A percentile compares a stretch with the other conserved stretches of the same genome.
Evolutionary conservation across 2,113 vertebrate species (phyloP).

Genomic region (Panthera leo): DNA sequence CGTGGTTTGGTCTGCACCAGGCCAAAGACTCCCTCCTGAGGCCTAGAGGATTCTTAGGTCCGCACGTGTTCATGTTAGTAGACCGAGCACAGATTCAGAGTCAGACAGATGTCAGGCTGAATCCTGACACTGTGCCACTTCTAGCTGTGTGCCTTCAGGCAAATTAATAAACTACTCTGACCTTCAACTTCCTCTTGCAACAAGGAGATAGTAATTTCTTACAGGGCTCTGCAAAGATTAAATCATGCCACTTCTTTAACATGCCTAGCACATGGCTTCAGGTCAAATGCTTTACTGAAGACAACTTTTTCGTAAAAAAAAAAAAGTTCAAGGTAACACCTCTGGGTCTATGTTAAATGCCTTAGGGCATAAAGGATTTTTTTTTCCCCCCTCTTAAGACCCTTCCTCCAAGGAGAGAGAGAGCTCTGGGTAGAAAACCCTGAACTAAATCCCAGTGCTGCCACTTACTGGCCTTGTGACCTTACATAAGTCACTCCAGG

Average conservation of each 20-base stretch:
- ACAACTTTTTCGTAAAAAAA: neutral
- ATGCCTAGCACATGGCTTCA: neutral
- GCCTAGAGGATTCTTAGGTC: neutral
- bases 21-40: neutral
- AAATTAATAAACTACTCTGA: slow-evolving; percentile 25
- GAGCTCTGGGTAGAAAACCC: neutral
- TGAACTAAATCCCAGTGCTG: neutral
- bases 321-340: neutral
- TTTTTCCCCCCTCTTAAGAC: neutral
- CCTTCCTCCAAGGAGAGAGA: neutral
- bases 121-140: neutral
- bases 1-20: neutral
- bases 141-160: neutral
- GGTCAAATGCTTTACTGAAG: neutral
- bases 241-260: neutral
- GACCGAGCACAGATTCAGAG: neutral
- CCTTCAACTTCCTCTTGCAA: slow-evolving; percentile 9
- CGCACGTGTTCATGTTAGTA: neutral
- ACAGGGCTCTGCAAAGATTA: neutral
- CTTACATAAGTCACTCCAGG: slow-evolving; percentile 18
- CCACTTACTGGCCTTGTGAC: neutral
- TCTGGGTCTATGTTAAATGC: neutral
- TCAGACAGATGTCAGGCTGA: neutral
- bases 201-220: neutral
- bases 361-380: neutral